phyloP scores from a whole-genome alignment of 2,888 invertebrate species.

The Pseudococcus viburni region DNA sequence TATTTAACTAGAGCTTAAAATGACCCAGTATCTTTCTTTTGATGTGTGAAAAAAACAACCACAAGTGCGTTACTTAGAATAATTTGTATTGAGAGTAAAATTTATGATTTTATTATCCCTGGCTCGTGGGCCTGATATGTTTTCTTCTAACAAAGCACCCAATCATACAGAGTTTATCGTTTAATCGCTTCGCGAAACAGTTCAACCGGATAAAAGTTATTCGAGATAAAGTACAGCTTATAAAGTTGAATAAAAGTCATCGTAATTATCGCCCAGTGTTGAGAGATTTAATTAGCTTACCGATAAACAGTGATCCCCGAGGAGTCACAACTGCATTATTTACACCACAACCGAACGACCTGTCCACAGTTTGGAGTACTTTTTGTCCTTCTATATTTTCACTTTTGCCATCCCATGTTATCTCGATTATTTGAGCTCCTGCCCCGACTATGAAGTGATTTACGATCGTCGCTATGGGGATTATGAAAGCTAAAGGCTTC shows the following conservation, averaged over 20 bases:
- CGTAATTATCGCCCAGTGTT: not conserved
- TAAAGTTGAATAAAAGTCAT: conserved; percentile 34
- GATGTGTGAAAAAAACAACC: conserved; percentile 11
- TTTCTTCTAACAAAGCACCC: not conserved
- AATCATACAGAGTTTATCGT: conserved; percentile 4
- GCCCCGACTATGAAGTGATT: conserved; percentile 79
- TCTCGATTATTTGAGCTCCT: conserved; percentile 75
- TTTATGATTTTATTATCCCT: conserved; percentile 24
- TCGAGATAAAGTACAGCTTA: not conserved
- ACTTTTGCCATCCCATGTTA: conserved; percentile 78
- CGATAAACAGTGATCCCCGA: not conserved
- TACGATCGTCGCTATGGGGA: conserved; percentile 69
- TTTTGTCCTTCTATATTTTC: conserved; percentile 20
- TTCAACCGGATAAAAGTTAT: not conserved
- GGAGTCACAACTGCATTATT: not conserved
- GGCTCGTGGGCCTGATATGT: not conserved
- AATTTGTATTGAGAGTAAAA: not conserved
- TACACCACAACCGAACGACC: not conserved
- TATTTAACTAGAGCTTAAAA: conserved; percentile 30
- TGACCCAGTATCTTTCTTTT: conserved; percentile 13
- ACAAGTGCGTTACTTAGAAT: not conserved
- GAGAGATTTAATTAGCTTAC: not conserved
- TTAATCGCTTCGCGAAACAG: not conserved
- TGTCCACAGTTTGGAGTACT: not conserved
- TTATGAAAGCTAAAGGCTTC: conserved; percentile 67